A percentile compares a stretch with the other conserved stretches of the same genome.
Evolutionary conservation across 1,140 invertebrate species (phyloP).

Genomic region (Littorina saxatilis): DNA sequence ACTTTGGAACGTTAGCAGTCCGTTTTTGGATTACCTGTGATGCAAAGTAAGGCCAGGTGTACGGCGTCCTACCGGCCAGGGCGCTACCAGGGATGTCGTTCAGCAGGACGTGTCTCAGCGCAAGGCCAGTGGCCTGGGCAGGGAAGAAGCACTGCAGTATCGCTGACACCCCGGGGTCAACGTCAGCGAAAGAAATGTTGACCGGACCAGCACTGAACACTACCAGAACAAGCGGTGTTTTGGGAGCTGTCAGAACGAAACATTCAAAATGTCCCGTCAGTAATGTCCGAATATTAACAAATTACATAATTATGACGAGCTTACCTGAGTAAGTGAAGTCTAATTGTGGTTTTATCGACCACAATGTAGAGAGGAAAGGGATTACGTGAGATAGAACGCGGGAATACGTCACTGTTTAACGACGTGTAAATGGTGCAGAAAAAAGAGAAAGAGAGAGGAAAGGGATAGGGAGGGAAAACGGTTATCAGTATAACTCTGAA

Average conservation of each 20-base stretch:
- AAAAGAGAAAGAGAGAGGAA: too few species aligned
- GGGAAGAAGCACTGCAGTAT: slow-evolving; percentile 71
- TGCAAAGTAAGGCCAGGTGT: slow-evolving; percentile 57
- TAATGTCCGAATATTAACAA: not conserved
- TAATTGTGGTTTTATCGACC: too few species aligned
- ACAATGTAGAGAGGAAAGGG: too few species aligned
- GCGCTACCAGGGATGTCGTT: slow-evolving; percentile 48
- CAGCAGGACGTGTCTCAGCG: slow-evolving; percentile 56
- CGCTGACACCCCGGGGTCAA: slow-evolving; percentile 44
- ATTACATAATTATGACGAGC: too few species aligned
- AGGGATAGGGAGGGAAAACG: not conserved
- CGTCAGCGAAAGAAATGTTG: slow-evolving; percentile 58
- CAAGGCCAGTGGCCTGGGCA: slow-evolving; percentile 67
- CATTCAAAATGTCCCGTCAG: too few species aligned
- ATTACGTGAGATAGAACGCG: too few species aligned
- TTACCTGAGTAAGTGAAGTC: too few species aligned
- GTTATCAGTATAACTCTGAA: too few species aligned
- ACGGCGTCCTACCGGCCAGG: slow-evolving; percentile 62
- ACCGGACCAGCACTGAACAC: slow-evolving; percentile 68
- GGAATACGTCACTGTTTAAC: too few species aligned
- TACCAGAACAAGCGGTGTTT: slow-evolving; percentile 56
- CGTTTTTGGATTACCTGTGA: slow-evolving; percentile 54
- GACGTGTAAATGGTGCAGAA: too few species aligned
- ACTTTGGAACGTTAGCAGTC: too few species aligned
- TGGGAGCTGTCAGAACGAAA: slow-evolving; percentile 15